Conservation (phyloP, 2,797 vertebrate genomes). For the Clarias laeviceps region DNA sequence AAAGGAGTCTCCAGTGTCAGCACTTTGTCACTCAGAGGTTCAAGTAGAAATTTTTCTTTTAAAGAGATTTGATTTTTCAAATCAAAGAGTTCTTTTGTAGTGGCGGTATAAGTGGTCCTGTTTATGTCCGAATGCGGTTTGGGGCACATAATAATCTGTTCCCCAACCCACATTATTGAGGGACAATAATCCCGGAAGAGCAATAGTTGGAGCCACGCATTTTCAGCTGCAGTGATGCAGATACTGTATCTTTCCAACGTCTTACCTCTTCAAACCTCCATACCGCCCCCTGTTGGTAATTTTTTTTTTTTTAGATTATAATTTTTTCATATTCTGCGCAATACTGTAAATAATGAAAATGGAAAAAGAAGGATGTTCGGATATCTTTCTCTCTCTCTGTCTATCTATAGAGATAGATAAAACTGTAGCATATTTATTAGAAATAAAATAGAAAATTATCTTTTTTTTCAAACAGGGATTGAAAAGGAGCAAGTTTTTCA, state of each 20-base stretch:
- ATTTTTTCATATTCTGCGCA: background rate
- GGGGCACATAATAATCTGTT: too few relatives aligned
- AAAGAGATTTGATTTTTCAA: too few relatives aligned
- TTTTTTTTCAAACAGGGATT: background rate
- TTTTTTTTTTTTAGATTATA: background rate
- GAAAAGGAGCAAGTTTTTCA: background rate
- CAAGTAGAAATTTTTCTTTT: too few relatives aligned
- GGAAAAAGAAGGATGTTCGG: background rate
- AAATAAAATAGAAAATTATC: background rate
- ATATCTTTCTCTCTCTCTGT: too few relatives aligned
- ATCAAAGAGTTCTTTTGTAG: too few relatives aligned
- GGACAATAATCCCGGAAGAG: too few relatives aligned
- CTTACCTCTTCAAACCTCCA: background rate
- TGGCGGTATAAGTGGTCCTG: too few relatives aligned
- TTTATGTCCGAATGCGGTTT: too few relatives aligned
- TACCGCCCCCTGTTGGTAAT: background rate
- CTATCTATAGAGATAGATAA: too few relatives aligned
- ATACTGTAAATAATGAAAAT: background rate
- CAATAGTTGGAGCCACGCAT: background rate
- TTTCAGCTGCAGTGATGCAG: background rate
- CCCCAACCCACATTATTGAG: too few relatives aligned
- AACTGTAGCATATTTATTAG: background rate
- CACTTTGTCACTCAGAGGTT: background rate
- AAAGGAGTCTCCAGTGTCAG: constrained; percentile 8
- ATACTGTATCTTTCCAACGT: background rate